Conservation (phyloP, 2,888 invertebrate species). For the Capitulum mitella region DNA sequence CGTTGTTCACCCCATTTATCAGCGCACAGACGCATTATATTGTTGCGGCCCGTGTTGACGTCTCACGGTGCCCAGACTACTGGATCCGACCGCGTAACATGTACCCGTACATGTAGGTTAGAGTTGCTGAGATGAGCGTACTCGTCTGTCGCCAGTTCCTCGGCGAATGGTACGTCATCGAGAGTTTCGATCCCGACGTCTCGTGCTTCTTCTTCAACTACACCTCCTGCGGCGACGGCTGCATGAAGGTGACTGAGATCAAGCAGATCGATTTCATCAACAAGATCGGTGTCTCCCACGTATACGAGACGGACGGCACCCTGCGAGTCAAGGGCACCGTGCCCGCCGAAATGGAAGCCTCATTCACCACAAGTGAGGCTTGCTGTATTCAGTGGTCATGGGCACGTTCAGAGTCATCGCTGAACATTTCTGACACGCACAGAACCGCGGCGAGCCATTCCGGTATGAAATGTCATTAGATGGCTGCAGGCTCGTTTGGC, state of each 20-base stretch:
- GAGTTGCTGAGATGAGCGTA: too few relatives aligned
- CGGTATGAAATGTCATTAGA: not conserved
- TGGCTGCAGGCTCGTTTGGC: too few relatives aligned
- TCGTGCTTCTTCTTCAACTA: conserved; percentile 1
- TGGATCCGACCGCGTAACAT: too few relatives aligned
- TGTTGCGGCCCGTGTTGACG: too few relatives aligned
- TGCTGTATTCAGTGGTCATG: not conserved
- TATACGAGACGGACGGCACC: not conserved
- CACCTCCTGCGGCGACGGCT: not conserved
- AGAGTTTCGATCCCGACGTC: not conserved
- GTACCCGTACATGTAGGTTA: too few relatives aligned
- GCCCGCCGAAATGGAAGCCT: not conserved
- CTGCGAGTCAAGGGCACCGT: not conserved
- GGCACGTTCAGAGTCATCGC: too few relatives aligned
- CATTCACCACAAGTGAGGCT: not conserved
- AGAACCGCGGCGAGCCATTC: not conserved
- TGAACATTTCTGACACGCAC: not conserved
- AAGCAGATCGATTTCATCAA: not conserved
- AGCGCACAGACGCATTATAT: too few relatives aligned
- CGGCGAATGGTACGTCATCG: not conserved
- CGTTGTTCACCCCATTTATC: too few relatives aligned
- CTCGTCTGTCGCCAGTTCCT: not conserved
- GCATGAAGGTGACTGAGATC: not conserved
- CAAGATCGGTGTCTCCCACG: not conserved
- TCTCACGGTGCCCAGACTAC: too few relatives aligned